Evolutionary conservation across 2,888 invertebrate species (phyloP), one percentile per base, ranked within the genome.

Genomic region (Eupithecia exiguata): DNA sequence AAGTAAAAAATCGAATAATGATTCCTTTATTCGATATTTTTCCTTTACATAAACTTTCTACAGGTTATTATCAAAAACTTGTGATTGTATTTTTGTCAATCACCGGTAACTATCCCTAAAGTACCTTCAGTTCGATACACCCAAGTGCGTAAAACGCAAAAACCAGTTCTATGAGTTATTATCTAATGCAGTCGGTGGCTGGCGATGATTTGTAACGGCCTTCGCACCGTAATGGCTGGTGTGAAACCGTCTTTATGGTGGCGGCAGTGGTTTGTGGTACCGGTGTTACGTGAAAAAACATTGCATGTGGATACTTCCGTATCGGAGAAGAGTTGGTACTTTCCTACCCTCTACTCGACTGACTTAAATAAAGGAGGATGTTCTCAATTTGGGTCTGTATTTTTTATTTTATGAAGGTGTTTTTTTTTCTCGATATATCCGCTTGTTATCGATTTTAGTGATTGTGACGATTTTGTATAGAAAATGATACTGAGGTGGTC

Each of bases 161-260:
- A 65, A 40, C 38, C 58, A 53, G 58, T 69, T 43, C 43, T 53
- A 53, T 53, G 21, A 43, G 30, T 68, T 43, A 69, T 69, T 61
- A 69, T 61, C 35, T 58, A 16, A 69, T 43, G 43, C 30, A 18
- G 36, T 53, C 69, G 66, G 69, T 69, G n/a, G 49, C 49, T 70
- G n/a, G 49, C 49, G 75, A 77, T 80, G 82, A 82, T 79, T 79
- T 81, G 78, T 88, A 85, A 85, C 85, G 82, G 71, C 74, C 36
- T 53, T 67, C 35, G 40, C 30, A 82, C 78, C 75, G 79, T 88
- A 86, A 88, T 85, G 66, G 82, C 71, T 62, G 74, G 77, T 83
- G 79, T 81, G 82, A 53, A 53, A 53, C 49, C 79, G 80, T 82
- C 83, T 84, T 85, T 83, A 83, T 81, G 79, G 78, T 38, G 43